Conservation (phyloP, 2,797 vertebrate genomes). For the Crypturellus tataupa region DNA sequence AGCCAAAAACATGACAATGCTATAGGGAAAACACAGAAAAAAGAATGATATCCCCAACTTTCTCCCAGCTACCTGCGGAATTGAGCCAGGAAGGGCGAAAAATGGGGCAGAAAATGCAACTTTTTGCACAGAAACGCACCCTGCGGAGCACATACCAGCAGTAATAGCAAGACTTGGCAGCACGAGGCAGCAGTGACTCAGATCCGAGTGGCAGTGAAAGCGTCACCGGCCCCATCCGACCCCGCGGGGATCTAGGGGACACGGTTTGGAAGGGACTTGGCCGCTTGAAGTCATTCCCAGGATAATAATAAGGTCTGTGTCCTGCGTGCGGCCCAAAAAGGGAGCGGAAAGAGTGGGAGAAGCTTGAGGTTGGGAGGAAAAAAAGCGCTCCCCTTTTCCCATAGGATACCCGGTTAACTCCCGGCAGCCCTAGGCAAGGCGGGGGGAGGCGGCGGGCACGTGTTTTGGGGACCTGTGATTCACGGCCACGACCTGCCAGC, state of each 20-base stretch:
- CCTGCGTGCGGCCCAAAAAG: neutral
- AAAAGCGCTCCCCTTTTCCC: neutral
- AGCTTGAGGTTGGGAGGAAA: fast-evolving
- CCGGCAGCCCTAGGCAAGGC: neutral
- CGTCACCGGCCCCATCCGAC: constrained; percentile 8
- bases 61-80: neutral
- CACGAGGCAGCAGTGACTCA: constrained; percentile 52
- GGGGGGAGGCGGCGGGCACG: neutral
- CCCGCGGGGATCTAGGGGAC: neutral
- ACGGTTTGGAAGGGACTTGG: neutral
- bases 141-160: neutral
- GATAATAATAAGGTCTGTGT: neutral
- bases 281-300: neutral
- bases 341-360: fast-evolving
- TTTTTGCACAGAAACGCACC: fast-evolving
- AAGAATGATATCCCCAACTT: neutral
- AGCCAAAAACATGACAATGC: constrained; percentile 24
- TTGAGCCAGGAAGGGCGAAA: neutral
- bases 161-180: constrained; percentile 57
- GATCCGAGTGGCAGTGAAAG: neutral
- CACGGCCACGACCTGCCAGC: constrained; percentile 41
- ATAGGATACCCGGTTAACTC: neutral
- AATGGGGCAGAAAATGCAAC: fast-evolving
- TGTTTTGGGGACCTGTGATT: constrained; percentile 19
- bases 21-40: neutral